phyloP scores from a whole-genome alignment of 2,797 vertebrate genomes.

The Denticeps clupeoides region DNA sequence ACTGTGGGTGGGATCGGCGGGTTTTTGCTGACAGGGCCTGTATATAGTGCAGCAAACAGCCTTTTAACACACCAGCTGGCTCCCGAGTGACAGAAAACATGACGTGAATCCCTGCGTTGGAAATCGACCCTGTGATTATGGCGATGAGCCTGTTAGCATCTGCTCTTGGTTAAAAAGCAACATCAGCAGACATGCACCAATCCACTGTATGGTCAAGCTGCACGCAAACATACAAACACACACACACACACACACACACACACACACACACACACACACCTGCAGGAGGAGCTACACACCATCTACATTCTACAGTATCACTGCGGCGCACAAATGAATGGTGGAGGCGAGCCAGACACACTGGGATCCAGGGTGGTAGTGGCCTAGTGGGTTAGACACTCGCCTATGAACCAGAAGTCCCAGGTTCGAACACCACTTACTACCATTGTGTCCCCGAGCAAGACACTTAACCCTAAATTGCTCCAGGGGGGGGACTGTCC shows the following conservation, averaged over 20 bases:
- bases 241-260: conserved; percentile 4
- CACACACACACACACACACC: background rate
- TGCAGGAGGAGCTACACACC: background rate
- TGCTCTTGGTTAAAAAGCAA: background rate
- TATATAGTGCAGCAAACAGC: background rate
- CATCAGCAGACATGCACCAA: too few species aligned
- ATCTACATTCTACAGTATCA: too few species aligned
- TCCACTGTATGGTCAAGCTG: conserved; percentile 8
- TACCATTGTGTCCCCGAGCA: too few species aligned
- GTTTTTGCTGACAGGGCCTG: background rate
- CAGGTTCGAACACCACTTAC: too few species aligned
- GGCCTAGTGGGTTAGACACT: too few species aligned
- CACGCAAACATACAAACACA: conserved; percentile 6
- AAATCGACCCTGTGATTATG: background rate
- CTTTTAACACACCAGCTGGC: background rate
- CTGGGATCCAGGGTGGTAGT: too few species aligned
- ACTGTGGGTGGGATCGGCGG: too few species aligned
- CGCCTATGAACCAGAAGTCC: too few species aligned
- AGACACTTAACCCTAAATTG: too few species aligned
- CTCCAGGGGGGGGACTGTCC: too few species aligned
- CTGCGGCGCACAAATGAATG: background rate
- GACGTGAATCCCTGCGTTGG: background rate
- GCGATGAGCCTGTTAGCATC: background rate
- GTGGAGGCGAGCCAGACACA: background rate
- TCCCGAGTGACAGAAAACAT: background rate